phyloP scores from a whole-genome alignment of 23 tunicate genomes.

The Diplosoma virens region DNA sequence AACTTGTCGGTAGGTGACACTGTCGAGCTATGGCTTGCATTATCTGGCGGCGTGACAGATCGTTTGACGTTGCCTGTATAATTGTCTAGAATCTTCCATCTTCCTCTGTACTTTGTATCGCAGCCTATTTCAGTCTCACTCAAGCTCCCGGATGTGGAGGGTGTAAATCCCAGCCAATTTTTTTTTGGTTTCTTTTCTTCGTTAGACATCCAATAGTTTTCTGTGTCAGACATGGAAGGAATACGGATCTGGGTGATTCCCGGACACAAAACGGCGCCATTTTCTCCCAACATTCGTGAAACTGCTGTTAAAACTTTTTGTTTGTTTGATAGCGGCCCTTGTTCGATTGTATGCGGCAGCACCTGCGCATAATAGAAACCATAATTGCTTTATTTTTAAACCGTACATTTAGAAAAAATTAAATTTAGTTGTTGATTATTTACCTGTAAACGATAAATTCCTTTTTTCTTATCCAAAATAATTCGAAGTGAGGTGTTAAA shows the following conservation, averaged over 20 bases:
- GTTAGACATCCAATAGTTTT: neutral
- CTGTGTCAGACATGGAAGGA: neutral
- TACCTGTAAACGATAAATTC: constrained; percentile 71
- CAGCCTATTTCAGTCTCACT: constrained; percentile 20
- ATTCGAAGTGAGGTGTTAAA: constrained; percentile 57
- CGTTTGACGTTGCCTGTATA: neutral
- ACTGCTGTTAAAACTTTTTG: constrained; percentile 51
- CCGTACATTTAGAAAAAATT: neutral
- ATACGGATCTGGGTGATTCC: constrained; percentile 39
- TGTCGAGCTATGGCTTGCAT: constrained; percentile 17
- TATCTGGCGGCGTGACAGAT: constrained; percentile 22
- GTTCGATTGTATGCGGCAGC: constrained; percentile 72
- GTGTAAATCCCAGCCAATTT: constrained; percentile 18
- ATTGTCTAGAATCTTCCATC: constrained; percentile 39
- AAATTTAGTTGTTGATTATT: neutral
- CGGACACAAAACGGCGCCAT: constrained; percentile 73
- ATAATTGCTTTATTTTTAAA: neutral
- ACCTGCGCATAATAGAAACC: constrained; percentile 23
- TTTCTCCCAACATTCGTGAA: constrained; percentile 65
- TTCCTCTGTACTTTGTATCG: constrained; percentile 23
- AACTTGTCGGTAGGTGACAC: constrained; percentile 52
- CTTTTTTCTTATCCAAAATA: constrained; percentile 68
- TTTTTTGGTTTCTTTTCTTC: neutral
- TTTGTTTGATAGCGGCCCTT: constrained; percentile 74
- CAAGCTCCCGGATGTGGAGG: constrained; percentile 9